Evolutionary conservation across 2,797 vertebrate species (phyloP).

Genomic region (Enteromius fasciolatus): DNA sequence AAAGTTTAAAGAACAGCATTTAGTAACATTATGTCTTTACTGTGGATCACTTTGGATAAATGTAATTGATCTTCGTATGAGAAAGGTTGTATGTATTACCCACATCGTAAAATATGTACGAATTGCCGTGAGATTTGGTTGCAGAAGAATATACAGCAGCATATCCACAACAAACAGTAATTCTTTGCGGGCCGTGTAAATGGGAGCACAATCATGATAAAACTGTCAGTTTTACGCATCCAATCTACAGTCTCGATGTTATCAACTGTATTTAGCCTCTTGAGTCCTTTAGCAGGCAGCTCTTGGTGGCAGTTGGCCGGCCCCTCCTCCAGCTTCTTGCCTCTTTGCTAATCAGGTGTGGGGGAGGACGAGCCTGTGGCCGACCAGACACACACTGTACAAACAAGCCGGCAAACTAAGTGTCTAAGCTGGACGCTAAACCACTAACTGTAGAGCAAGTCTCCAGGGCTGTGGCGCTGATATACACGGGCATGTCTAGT

Average conservation of each 20-base stretch:
- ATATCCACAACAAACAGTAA: background rate
- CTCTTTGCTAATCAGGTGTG: constrained; percentile 66
- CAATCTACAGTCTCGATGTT: background rate
- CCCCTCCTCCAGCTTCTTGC: constrained; percentile 61
- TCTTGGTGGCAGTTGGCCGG: constrained; percentile 59
- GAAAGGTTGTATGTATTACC: background rate
- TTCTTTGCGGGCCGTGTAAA: background rate
- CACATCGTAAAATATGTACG: background rate
- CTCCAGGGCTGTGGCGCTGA: constrained; percentile 20
- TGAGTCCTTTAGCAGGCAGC: constrained; percentile 42
- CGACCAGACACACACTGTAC: constrained; percentile 41
- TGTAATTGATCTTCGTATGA: background rate
- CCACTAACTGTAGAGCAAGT: constrained; percentile 41
- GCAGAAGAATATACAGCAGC: background rate
- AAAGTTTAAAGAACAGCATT: background rate
- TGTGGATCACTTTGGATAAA: background rate
- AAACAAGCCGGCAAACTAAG: constrained; percentile 42
- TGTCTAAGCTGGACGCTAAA: constrained; percentile 31
- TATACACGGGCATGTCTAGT: constrained; percentile 28
- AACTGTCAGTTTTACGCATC: background rate
- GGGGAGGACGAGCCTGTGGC: constrained; percentile 57
- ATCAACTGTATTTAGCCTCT: constrained; percentile 8
- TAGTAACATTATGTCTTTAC: background rate
- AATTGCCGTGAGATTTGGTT: background rate
- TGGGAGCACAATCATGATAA: background rate